Percentiles rank a stretch among this genome's conserved stretches.
These are phyloP conservation scores for Stenurella melanura DNA, from an alignment of 2,888 invertebrate genomes.

Conservation along the genomic window DNA sequence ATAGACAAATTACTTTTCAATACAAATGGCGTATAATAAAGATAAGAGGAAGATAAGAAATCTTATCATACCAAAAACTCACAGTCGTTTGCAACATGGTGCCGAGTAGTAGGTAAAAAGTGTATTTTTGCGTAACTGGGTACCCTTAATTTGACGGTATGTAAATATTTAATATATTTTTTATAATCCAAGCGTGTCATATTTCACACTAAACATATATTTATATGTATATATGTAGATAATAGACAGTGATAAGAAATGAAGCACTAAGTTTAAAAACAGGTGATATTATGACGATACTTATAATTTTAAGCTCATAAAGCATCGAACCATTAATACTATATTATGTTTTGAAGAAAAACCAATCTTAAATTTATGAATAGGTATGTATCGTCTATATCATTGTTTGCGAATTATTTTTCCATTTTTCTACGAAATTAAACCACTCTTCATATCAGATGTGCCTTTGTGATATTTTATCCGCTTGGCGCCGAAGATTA, in stretches of 20 bases:
- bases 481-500: too few species aligned
- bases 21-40: conserved; percentile 42
- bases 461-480: too few species aligned
- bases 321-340: too few species aligned
- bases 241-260: background rate
- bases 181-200: background rate
- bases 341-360: too few species aligned
- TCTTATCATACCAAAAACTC: conserved; percentile 39
- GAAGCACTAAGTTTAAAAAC: background rate
- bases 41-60: conserved; percentile 45
- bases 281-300: too few species aligned
- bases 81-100: conserved; percentile 39
- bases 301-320: too few species aligned
- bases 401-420: too few species aligned
- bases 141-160: conserved; percentile 9
- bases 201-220: background rate
- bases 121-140: conserved; percentile 18
- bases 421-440: too few species aligned
- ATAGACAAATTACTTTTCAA: conserved; percentile 22
- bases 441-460: too few species aligned
- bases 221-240: background rate
- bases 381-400: too few species aligned
- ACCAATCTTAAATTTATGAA: too few species aligned
- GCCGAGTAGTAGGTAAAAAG: conserved; percentile 27
- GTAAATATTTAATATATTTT: conserved; percentile 30